Evolutionary conservation across 2,113 vertebrate species (phyloP).

Genomic region (Boleophthalmus pectinirostris): DNA sequence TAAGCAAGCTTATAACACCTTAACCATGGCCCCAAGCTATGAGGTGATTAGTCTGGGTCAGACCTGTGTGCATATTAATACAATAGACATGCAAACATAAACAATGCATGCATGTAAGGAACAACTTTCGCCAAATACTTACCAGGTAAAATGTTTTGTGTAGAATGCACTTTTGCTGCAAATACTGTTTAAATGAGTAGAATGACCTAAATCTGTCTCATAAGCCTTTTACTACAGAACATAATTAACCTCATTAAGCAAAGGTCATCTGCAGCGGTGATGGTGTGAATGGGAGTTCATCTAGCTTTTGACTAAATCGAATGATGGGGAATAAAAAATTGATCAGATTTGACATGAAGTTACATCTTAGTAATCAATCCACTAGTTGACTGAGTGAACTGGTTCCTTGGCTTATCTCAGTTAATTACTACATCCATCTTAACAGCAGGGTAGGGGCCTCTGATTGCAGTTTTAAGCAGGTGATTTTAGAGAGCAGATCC

Average conservation of each 20-base stretch:
- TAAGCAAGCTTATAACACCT: slow-evolving; percentile 29
- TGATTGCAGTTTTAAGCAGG: slow-evolving; percentile 11
- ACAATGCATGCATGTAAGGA: background rate
- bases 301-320: slow-evolving; percentile 14
- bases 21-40: slow-evolving; percentile 14
- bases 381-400: slow-evolving; percentile 6
- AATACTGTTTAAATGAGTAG: slow-evolving; percentile 16
- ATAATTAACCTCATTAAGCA: slow-evolving; percentile 7
- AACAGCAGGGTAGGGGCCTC: slow-evolving; percentile 32
- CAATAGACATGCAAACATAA: background rate
- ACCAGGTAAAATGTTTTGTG: slow-evolving; percentile 6
- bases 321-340: background rate
- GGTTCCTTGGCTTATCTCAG: slow-evolving; percentile 22
- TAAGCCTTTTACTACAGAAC: slow-evolving; percentile 6
- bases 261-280: slow-evolving; percentile 9
- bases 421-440: slow-evolving; percentile 45
- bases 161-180: slow-evolving; percentile 24
- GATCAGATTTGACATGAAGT: background rate
- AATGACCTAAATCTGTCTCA: slow-evolving; percentile 25
- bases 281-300: slow-evolving; percentile 3
- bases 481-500: slow-evolving; percentile 58
- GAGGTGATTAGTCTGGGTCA: slow-evolving; percentile 15
- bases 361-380: slow-evolving; percentile 4
- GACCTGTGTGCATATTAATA: background rate
- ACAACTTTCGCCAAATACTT: slow-evolving; percentile 12